Base-by-base conservation (phyloP, 2,797 vertebrate genomes). In the Glossophaga mutica region DNA sequence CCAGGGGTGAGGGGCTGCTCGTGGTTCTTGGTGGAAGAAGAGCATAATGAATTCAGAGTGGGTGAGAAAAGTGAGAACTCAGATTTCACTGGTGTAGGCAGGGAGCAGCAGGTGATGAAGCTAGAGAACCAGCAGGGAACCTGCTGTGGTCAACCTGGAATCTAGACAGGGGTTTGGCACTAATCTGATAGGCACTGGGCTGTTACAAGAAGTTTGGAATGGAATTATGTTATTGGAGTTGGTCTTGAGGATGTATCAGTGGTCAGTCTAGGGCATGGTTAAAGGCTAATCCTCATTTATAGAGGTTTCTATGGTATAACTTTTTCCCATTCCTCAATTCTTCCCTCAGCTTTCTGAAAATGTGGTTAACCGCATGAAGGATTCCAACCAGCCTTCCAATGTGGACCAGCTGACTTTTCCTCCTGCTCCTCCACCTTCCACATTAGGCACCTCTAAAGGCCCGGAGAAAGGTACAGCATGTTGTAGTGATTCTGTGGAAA, bases 321-420 rank as follows among this genome's bases (percentile, higher is more conserved):
- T 76, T 48, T 87, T 34, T 5, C 65, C 79, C 32, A 16, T 73
- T 57, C 22, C 22, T 15, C 5, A 0, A 6, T 37, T 34, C 21
- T 87, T 59, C 16, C 11, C 50, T 0, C 26, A 99, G 99, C 98
- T 99, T 62, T 99, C 99, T 89, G 99, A 99, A 90, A 99, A 99
- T 46, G 99, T 99, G 57, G 99, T 99, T 62, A 99, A 99, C 94
- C 98, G 99, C 97, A 99, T 99, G 99, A 99, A 98, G 95, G 98
- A 99, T 70, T 96, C 98, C 18, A 91, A 98, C 59, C 88, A 77
- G 50, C 74, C 89, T 21, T 96, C 84, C 82, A 94, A n/a, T 67
- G 97, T 90, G 3, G 96, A 97, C 83, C 97, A 29, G 11, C 77
- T 9, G 0, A 6, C 50, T 57, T 29, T 79, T 50, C 62, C 52